phyloP scores from a whole-genome alignment of 2,888 invertebrate species.

The Xanthia togata region DNA sequence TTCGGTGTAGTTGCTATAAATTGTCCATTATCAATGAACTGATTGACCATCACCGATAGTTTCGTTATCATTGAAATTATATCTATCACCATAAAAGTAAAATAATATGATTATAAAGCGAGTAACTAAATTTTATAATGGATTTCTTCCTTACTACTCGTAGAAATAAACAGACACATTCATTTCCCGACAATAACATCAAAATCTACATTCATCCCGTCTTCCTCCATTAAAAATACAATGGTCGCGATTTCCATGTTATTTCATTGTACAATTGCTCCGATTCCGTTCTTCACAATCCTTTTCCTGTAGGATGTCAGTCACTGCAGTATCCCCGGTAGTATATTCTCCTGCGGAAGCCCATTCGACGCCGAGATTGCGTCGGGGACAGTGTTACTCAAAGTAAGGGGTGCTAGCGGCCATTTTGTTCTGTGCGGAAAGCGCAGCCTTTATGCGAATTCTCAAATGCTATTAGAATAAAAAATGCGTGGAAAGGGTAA shows the following conservation, averaged over 20 bases:
- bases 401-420: constrained; percentile 4
- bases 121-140: not conserved
- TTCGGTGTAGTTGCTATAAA: not conserved
- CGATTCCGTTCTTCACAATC: constrained; percentile 34
- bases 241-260: constrained; percentile 38
- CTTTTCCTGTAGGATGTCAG: constrained; percentile 46
- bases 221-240: constrained; percentile 25
- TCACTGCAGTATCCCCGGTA: constrained; percentile 19
- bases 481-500: not conserved
- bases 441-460: no score
- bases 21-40: not conserved
- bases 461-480: not conserved
- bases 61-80: not conserved
- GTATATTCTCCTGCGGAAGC: constrained; percentile 51
- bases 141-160: not conserved
- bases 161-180: not conserved
- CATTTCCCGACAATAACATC: not conserved
- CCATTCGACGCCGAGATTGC: constrained; percentile 53
- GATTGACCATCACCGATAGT: not conserved
- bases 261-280: constrained; percentile 49
- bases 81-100: no score
- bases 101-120: not conserved
- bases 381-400: constrained; percentile 8
- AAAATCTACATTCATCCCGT: not conserved
- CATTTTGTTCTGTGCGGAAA: not conserved